Conservation (phyloP, 2,113 vertebrate species). For the Macrotus californicus region DNA sequence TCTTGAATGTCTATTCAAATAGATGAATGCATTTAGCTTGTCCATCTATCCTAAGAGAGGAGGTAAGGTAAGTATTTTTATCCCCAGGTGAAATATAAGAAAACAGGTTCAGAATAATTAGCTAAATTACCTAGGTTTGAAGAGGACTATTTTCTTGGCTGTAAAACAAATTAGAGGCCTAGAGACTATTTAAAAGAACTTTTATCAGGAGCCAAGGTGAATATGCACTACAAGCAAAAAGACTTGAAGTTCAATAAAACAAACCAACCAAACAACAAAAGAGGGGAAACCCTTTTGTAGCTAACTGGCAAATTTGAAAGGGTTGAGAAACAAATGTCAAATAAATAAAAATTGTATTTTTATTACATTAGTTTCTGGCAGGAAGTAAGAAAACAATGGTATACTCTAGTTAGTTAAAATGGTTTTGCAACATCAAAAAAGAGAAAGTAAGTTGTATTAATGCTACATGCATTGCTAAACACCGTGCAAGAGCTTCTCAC, state of each 20-base stretch:
- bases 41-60: neutral
- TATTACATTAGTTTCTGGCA: neutral
- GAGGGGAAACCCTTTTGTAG: neutral
- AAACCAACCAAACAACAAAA: neutral
- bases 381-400: neutral
- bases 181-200: slow-evolving; percentile 9
- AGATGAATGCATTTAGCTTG: neutral
- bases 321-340: neutral
- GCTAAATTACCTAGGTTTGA: neutral
- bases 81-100: neutral
- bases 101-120: slow-evolving; percentile 39
- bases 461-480: neutral
- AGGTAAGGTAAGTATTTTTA: neutral
- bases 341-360: slow-evolving; percentile 18
- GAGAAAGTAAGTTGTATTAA: neutral
- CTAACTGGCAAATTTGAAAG: neutral
- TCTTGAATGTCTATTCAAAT: slow-evolving; percentile 1
- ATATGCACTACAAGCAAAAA: neutral
- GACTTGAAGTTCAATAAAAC: neutral
- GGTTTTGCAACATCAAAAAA: neutral
- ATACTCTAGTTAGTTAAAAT: neutral
- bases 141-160: slow-evolving; percentile 38
- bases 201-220: neutral
- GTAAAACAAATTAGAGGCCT: neutral
- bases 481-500: neutral